phyloP scores from a whole-genome alignment of 2,888 invertebrate genomes.

The Pilophorus perplexus region DNA sequence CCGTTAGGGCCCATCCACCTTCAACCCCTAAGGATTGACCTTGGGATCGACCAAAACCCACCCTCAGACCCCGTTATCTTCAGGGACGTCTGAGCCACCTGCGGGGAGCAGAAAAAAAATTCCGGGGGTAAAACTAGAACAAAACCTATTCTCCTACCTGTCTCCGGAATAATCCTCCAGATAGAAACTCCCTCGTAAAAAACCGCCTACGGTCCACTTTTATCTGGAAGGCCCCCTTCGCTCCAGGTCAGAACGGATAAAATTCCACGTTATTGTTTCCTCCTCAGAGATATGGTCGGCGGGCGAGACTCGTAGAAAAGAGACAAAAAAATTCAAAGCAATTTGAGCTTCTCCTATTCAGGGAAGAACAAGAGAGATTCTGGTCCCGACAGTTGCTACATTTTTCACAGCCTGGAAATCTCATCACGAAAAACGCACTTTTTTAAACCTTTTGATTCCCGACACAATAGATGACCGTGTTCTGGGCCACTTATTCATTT shows the following conservation, averaged over 20 bases:
- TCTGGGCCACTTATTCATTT: no score
- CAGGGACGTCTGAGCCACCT: conserved; percentile 19
- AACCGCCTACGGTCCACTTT: conserved; percentile 5
- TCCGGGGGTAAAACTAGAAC: conserved; percentile 3
- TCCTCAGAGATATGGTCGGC: not conserved
- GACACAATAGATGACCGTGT: no score
- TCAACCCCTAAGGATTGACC: conserved; percentile 17
- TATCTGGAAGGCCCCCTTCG: not conserved
- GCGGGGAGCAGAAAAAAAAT: not conserved
- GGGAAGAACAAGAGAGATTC: no score
- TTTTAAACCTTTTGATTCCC: no score
- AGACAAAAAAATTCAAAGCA: conserved; percentile 7
- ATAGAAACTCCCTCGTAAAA: not conserved
- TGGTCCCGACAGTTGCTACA: conserved; percentile 13
- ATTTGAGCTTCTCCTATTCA: conserved; percentile 7
- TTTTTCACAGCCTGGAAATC: not conserved
- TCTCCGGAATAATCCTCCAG: conserved; percentile 12
- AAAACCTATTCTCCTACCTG: conserved; percentile 20
- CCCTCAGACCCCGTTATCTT: conserved; percentile 13
- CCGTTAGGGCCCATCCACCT: no score
- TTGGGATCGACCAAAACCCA: conserved; percentile 15
- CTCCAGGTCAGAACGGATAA: conserved; percentile 18
- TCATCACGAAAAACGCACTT: no score
- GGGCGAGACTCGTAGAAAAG: not conserved
- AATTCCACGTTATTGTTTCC: conserved; percentile 26